phyloP scores from a whole-genome alignment of 2,888 invertebrate species.

The Scaptomyza parva region DNA sequence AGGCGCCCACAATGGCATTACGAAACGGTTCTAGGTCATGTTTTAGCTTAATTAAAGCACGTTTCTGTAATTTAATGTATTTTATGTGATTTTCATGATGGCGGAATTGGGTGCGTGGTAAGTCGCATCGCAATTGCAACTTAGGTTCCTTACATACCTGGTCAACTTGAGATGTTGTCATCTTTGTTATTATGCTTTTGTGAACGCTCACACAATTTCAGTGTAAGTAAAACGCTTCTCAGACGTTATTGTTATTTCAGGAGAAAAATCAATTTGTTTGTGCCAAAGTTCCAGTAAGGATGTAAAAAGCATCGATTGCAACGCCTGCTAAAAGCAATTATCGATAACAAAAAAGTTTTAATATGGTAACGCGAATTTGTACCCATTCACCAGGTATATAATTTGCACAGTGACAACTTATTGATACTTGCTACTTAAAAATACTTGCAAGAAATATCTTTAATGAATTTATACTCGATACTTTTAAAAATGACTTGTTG shows the following conservation, averaged over 20 bases:
- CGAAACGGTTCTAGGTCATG: constrained; percentile 91
- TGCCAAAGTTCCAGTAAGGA: constrained; percentile 44
- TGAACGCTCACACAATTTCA: not conserved
- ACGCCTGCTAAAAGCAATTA: constrained; percentile 21
- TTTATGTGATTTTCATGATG: constrained; percentile 32
- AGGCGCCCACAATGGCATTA: constrained; percentile 89
- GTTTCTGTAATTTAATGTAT: constrained; percentile 86
- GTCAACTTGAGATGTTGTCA: constrained; percentile 69
- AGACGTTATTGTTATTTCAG: constrained; percentile 36
- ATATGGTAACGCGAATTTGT: constrained; percentile 4
- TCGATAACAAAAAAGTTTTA: constrained; percentile 21
- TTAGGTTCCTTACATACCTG: constrained; percentile 51
- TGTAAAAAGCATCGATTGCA: constrained; percentile 44
- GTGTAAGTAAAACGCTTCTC: not conserved
- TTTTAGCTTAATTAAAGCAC: constrained; percentile 89
- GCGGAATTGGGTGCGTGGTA: constrained; percentile 32
- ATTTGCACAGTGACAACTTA: too few species aligned
- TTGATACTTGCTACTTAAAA: constrained; percentile 19
- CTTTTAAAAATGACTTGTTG: constrained; percentile 59
- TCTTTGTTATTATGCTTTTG: constrained; percentile 31
- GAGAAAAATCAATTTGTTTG: constrained; percentile 62
- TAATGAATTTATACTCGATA: constrained; percentile 37
- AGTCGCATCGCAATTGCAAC: not conserved
- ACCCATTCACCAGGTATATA: not conserved
- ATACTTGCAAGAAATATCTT: constrained; percentile 18